Percentiles rank a stretch among this genome's conserved stretches.
phyloP scores from a whole-genome alignment of 1,140 invertebrate species.

The Stegodyphus dumicola region DNA sequence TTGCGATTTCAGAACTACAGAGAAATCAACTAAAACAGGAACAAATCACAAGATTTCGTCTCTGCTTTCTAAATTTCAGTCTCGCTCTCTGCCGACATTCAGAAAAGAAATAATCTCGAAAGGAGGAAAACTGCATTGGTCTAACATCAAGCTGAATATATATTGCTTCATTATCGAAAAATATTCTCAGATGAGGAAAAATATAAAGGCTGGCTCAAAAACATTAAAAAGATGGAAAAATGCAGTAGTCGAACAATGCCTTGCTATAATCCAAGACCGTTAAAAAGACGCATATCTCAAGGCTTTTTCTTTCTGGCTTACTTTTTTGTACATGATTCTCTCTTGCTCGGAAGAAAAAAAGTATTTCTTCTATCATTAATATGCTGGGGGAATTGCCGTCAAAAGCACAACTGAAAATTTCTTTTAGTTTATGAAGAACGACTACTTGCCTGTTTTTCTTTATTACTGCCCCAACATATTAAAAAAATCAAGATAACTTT shows the following conservation, averaged over 20 bases:
- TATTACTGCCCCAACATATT: too few species aligned
- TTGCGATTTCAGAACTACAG: too few species aligned
- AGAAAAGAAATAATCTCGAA: not conserved
- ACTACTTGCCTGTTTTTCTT: too few species aligned
- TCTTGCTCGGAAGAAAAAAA: not conserved
- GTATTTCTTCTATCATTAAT: not conserved
- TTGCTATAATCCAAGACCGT: slow-evolving; percentile 7
- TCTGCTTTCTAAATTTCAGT: not conserved
- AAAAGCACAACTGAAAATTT: not conserved
- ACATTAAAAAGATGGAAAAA: not conserved
- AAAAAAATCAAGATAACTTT: too few species aligned
- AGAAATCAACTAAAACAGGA: too few species aligned
- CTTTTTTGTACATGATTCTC: not conserved
- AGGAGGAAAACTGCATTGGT: slow-evolving; percentile 11
- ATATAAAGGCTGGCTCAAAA: not conserved
- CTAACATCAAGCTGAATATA: slow-evolving; percentile 43
- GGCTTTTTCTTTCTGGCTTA: not conserved
- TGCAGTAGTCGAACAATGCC: slow-evolving; percentile 6
- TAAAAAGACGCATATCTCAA: slow-evolving; percentile 31
- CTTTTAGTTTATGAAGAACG: too few species aligned
- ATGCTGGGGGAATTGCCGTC: not conserved
- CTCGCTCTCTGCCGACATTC: not conserved
- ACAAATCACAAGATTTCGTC: too few species aligned
- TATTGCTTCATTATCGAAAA: slow-evolving; percentile 55
- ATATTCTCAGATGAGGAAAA: slow-evolving; percentile 5